phyloP scores from a whole-genome alignment of 2,113 vertebrate species.

The Ia io region DNA sequence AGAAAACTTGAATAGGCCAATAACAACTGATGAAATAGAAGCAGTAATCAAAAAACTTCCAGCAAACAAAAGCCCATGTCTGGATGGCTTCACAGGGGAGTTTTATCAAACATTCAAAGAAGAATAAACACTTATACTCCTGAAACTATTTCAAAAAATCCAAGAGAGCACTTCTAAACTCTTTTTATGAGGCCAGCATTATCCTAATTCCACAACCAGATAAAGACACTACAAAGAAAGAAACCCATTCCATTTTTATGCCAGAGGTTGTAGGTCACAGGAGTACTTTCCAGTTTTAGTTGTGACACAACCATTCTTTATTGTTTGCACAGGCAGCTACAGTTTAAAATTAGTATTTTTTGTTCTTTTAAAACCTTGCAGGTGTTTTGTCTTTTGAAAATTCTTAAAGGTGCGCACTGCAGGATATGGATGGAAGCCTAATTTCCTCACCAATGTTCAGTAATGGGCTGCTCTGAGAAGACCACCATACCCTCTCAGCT shows the following conservation, averaged over 20 bases:
- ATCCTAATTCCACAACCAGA: too few relatives aligned
- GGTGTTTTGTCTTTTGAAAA: background rate
- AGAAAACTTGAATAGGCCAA: too few relatives aligned
- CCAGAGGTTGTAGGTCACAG: background rate
- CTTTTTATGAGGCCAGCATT: too few relatives aligned
- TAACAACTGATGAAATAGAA: too few relatives aligned
- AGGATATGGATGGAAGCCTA: background rate
- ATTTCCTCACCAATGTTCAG: background rate
- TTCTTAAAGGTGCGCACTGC: background rate
- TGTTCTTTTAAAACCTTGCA: background rate
- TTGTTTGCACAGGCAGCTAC: background rate
- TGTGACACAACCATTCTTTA: background rate
- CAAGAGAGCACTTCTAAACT: too few relatives aligned
- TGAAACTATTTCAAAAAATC: too few relatives aligned
- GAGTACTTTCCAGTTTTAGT: background rate
- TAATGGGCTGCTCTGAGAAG: accelerated
- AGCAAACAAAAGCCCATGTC: too few relatives aligned
- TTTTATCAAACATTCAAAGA: too few relatives aligned
- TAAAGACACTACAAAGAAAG: background rate
- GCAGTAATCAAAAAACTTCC: too few relatives aligned
- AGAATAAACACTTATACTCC: too few relatives aligned
- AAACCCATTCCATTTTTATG: background rate
- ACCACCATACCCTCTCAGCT: accelerated
- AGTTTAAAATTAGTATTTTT: background rate
- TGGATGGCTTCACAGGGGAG: too few relatives aligned